Percentiles rank a stretch among this genome's conserved stretches.
Evolutionary conservation across 2,797 vertebrate species (phyloP).

Genomic region (Margarornis squamiger): DNA sequence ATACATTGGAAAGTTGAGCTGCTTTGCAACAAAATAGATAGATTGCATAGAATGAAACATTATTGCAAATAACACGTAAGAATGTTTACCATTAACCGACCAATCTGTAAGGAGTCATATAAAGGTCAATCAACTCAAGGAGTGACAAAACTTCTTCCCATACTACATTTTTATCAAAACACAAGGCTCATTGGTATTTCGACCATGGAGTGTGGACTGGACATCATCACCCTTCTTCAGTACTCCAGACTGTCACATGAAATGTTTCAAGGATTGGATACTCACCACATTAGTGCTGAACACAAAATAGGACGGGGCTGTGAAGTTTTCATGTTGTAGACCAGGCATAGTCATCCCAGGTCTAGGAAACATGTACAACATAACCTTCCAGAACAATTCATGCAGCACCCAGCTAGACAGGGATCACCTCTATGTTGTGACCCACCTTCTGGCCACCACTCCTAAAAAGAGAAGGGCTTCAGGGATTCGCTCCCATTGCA

Average conservation of each 20-base stretch:
- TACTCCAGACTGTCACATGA: background rate
- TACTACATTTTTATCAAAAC: background rate
- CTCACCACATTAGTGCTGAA: background rate
- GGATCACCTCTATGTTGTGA: background rate
- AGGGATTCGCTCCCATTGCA: background rate
- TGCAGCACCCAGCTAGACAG: background rate
- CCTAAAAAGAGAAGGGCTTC: background rate
- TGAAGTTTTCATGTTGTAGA: background rate
- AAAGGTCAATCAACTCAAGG: background rate
- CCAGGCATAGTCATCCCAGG: background rate
- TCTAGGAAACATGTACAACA: background rate
- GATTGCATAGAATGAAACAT: background rate
- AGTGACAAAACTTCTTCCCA: background rate
- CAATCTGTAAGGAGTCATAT: background rate
- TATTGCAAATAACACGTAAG: background rate
- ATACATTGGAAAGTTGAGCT: background rate
- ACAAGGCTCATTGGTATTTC: background rate
- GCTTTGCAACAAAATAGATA: background rate
- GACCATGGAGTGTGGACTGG: background rate
- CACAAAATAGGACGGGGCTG: background rate
- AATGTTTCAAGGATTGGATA: background rate
- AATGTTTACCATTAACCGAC: background rate
- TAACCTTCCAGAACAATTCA: background rate
- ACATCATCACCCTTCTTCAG: fast-evolving
- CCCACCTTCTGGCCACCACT: background rate